Evolutionary conservation across 2,113 vertebrate genomes (phyloP).

Genomic region (Marmota flaviventris): DNA sequence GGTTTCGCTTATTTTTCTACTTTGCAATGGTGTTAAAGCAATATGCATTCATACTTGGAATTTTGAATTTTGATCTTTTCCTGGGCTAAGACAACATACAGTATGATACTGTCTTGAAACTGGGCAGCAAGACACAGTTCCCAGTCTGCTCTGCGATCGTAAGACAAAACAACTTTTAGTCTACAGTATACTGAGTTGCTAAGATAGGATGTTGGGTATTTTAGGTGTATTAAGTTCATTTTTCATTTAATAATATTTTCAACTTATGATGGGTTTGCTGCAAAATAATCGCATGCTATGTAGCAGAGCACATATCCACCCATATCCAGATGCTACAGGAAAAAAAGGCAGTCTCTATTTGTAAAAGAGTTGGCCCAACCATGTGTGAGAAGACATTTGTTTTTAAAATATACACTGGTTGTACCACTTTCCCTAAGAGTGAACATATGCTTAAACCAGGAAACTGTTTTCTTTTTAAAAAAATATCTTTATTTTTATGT

Average conservation of each 20-base stretch:
- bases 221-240: not conserved
- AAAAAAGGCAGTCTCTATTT: not conserved
- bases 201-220: not conserved
- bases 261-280: not conserved
- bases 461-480: slow-evolving; percentile 17
- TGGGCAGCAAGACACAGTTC: not conserved
- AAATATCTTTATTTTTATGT: too few species aligned
- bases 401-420: not conserved
- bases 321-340: not conserved
- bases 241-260: not conserved
- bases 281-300: not conserved
- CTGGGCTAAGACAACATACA: not conserved
- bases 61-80: not conserved
- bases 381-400: not conserved
- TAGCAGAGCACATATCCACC: not conserved
- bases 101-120: not conserved
- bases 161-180: not conserved
- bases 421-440: not conserved
- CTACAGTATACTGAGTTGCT: not conserved
- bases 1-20: not conserved
- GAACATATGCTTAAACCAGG: not conserved
- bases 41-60: not conserved
- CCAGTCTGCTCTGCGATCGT: not conserved
- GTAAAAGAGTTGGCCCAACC: not conserved
- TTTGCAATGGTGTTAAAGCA: not conserved